Base-by-base conservation (phyloP, 2,888 invertebrate species). In the Cryptocheilus praepositus region DNA sequence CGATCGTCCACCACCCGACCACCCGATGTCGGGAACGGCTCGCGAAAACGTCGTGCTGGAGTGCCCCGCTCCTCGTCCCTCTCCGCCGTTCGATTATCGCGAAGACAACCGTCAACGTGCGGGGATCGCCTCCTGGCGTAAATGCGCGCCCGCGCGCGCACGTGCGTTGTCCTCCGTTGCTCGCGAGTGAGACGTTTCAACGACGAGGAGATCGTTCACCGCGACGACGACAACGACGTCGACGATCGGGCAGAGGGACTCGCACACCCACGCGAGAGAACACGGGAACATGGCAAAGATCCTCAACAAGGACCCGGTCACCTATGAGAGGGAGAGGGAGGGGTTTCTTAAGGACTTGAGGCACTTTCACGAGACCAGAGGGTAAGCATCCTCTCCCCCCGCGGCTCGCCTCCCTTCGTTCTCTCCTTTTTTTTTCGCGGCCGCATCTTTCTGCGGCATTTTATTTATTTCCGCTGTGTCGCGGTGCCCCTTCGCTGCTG, bases 311-410 rank as follows among this genome's bases (percentile, higher is more conserved):
- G 93, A 93, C 89, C 91, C 94, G 81, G 93, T 93, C 89, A 92
- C 92, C 85, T 95, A 95, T 91, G 90, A 92, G 86, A 92, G 92
- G 88, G 95, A 96, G 90, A 93, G 93, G 86, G 94, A 94, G 83
- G 92, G 91, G 80, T 96, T 96, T 91, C 90, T 96, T 77, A 92
- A 94, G 89, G 97, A 97, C 86, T 91, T 98, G 83, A 93, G 94
- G 85, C 95, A 95, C 88, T 98, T 98, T 88, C 97, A 98, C 89
- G 96, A 96, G 79, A 94, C 94, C 82, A 93, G 96, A 91, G 96
- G 96, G 98, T 98, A 90, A 93, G 94, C 91, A 52, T 25, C 21
- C 21, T 16, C 44, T 5, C 22, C 16, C 0, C 13, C 3, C 36
- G 1, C 28, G 0, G 0, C 18, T 13, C n/a, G 7, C 46, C 51